A percentile compares a stretch with the other conserved stretches of the same genome.
Evolutionary conservation across 1,140 invertebrate genomes (phyloP).

Genomic region (Calephelis virginiensis): DNA sequence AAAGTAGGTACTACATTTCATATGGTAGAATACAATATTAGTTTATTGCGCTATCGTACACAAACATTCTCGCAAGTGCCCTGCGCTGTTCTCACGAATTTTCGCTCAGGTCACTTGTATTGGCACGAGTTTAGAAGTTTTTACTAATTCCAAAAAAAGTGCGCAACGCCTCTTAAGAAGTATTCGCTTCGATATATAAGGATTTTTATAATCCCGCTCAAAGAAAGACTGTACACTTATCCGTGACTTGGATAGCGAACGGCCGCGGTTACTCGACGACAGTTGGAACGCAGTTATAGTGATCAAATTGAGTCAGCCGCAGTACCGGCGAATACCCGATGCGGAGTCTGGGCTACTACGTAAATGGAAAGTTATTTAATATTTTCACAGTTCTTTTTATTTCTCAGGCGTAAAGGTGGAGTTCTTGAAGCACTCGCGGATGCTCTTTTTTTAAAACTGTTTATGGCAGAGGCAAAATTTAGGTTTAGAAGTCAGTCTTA

Average conservation of each 20-base stretch:
- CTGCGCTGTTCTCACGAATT: no score
- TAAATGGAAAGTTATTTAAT: constrained; percentile 41
- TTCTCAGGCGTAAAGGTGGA: constrained; percentile 23
- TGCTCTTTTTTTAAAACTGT: neutral
- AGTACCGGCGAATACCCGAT: constrained; percentile 41
- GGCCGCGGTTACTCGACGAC: constrained; percentile 60
- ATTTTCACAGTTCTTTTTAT: constrained; percentile 31
- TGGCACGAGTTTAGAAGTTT: no score
- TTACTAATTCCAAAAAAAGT: no score
- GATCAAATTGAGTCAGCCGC: constrained; percentile 70
- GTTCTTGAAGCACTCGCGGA: constrained; percentile 26
- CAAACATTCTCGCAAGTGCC: no score
- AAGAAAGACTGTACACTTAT: constrained; percentile 32
- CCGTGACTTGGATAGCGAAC: constrained; percentile 63
- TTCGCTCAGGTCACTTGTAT: no score
- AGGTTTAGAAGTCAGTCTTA: no score
- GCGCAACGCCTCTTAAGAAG: no score
- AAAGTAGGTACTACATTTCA: no score
- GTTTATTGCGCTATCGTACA: no score
- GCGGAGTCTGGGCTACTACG: constrained; percentile 30
- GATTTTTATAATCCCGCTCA: constrained; percentile 27
- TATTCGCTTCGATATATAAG: neutral
- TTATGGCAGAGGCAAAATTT: no score
- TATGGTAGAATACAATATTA: no score
- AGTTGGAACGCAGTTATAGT: constrained; percentile 72